Conservation (phyloP, 1,140 invertebrate genomes). For the Mamestra configurata region DNA sequence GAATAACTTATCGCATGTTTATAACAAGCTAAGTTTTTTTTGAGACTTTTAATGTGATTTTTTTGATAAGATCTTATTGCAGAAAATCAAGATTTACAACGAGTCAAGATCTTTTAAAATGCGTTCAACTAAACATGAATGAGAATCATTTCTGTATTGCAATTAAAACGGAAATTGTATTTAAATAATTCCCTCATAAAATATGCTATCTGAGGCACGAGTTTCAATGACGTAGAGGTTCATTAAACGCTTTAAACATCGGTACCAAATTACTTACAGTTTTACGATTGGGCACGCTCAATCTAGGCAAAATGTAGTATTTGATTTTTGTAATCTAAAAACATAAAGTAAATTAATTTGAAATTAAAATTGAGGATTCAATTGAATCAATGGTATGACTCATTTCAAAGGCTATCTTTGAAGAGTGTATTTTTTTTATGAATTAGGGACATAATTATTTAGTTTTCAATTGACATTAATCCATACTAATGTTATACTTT, state of each 20-base stretch:
- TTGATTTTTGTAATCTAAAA: slow-evolving; percentile 24
- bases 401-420: no score
- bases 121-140: slow-evolving; percentile 4
- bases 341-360: slow-evolving; percentile 28
- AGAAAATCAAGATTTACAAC: no score
- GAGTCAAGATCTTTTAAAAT: no score
- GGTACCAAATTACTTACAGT: slow-evolving; percentile 20
- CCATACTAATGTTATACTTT: no score
- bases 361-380: slow-evolving; percentile 26
- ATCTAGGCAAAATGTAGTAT: slow-evolving; percentile 31
- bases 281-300: slow-evolving; percentile 32
- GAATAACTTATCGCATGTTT: no score
- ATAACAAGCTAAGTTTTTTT: no score
- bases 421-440: no score
- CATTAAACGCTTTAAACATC: slow-evolving; percentile 11
- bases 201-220: neutral
- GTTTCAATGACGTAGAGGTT: neutral
- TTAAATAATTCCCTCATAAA: neutral
- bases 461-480: no score
- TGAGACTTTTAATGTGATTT: no score
- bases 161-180: neutral
- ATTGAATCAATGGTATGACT: neutral
- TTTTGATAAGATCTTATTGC: no score
- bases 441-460: no score
- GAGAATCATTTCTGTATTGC: neutral